Evolutionary conservation across 2,797 vertebrate genomes (phyloP).

Genomic region (Cheirogaleus major): DNA sequence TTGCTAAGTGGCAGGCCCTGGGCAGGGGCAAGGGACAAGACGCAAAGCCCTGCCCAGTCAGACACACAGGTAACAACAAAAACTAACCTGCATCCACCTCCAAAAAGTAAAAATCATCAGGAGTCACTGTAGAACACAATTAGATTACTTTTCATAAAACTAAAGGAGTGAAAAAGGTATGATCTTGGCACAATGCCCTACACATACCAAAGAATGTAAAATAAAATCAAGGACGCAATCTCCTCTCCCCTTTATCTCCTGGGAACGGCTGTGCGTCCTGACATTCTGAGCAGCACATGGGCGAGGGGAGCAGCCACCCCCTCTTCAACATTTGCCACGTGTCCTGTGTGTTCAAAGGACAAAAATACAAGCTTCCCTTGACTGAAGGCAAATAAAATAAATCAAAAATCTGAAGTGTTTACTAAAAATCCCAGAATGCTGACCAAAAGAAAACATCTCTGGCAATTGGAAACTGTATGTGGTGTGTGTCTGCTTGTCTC

Average conservation of each 20-base stretch:
- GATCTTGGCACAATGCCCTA: neutral
- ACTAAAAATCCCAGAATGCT: neutral
- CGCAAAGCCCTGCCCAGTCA: neutral
- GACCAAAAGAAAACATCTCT: neutral
- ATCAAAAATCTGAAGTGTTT: neutral
- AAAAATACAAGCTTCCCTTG: neutral
- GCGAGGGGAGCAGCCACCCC: neutral
- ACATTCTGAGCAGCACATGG: neutral
- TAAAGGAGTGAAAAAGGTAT: neutral
- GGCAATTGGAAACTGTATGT: neutral
- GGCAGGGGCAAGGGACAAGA: neutral
- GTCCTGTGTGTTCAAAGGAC: neutral
- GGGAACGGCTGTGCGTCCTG: neutral
- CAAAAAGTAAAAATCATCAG: neutral
- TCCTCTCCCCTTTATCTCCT: neutral
- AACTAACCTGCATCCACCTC: neutral
- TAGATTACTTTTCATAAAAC: neutral
- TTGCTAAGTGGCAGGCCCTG: neutral
- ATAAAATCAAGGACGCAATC: slow-evolving; percentile 20
- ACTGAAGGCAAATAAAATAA: slow-evolving; percentile 1
- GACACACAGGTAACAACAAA: neutral
- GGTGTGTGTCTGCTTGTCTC: neutral
- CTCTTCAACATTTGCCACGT: neutral
- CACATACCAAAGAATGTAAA: slow-evolving; percentile 10
- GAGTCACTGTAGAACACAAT: neutral